Conservation (phyloP, 2,888 invertebrate species). For the Glomeris marginata region DNA sequence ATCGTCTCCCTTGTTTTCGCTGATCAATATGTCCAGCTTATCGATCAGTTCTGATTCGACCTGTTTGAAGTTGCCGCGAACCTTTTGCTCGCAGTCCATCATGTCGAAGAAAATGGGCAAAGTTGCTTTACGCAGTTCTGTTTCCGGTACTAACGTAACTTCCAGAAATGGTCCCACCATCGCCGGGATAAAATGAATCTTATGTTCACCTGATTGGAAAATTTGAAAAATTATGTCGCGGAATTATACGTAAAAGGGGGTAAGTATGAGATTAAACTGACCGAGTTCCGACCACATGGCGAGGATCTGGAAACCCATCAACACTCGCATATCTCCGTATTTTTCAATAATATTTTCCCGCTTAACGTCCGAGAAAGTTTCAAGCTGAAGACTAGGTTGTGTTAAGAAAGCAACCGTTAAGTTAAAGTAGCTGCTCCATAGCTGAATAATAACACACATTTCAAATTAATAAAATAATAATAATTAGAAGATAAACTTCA, state of each 20-base stretch:
- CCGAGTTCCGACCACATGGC: slow-evolving; percentile 83
- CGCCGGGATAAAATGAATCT: slow-evolving; percentile 74
- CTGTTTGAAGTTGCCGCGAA: slow-evolving; percentile 70
- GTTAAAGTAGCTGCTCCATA: slow-evolving; percentile 64
- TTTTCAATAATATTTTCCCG: slow-evolving; percentile 58
- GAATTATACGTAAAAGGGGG: no score
- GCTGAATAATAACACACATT: no score
- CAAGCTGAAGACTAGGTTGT: slow-evolving; percentile 62
- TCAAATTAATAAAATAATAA: slow-evolving; percentile 3
- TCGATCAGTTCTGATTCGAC: slow-evolving; percentile 90
- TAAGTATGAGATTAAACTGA: slow-evolving; percentile 15
- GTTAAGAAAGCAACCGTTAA: slow-evolving; percentile 64
- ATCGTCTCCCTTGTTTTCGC: slow-evolving; percentile 86
- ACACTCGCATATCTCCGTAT: slow-evolving; percentile 78
- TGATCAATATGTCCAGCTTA: slow-evolving; percentile 78
- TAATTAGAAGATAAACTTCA: not conserved
- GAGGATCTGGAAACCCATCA: slow-evolving; percentile 81
- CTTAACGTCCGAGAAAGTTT: slow-evolving; percentile 65
- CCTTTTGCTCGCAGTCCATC: slow-evolving; percentile 79
- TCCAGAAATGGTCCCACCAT: slow-evolving; percentile 89
- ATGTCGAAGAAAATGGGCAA: slow-evolving; percentile 85
- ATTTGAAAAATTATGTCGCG: no score
- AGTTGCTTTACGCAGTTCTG: slow-evolving; percentile 70
- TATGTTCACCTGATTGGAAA: slow-evolving; percentile 68
- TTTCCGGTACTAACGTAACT: slow-evolving; percentile 78